A percentile compares a stretch with the other conserved stretches of the same genome.
Conservation (phyloP, 2,113 vertebrate genomes). For the Tragelaphus buxtoni region DNA sequence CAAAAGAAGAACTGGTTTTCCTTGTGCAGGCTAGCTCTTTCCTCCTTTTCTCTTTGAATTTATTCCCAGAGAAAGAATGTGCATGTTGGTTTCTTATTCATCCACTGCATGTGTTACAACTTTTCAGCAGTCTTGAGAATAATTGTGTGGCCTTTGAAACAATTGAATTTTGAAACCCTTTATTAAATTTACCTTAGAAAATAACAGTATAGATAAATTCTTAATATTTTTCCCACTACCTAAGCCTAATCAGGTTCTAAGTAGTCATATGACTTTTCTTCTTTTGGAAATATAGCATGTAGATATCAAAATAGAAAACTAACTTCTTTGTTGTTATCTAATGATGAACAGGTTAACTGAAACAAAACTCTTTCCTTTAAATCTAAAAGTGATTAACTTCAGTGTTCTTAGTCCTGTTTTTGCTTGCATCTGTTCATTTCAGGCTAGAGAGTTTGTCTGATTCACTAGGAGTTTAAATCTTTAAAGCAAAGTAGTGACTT, state of each 20-base stretch:
- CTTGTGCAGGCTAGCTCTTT: neutral
- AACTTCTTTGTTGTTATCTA: slow-evolving; percentile 14
- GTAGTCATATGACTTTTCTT: neutral
- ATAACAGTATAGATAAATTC: neutral
- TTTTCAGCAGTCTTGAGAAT: slow-evolving; percentile 22
- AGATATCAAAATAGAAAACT: neutral
- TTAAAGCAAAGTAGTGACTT: neutral
- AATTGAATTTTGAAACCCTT: slow-evolving; percentile 18
- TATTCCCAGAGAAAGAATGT: neutral
- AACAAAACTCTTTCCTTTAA: neutral
- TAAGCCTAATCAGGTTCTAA: neutral
- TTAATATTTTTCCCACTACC: neutral
- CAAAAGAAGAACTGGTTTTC: slow-evolving; percentile 1
- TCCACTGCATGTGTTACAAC: neutral
- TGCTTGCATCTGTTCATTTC: slow-evolving; percentile 6
- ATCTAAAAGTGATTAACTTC: neutral
- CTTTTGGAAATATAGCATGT: neutral
- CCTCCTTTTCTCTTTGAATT: slow-evolving; percentile 10
- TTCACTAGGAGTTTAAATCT: slow-evolving; percentile 5
- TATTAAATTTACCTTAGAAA: slow-evolving; percentile 29
- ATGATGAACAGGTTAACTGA: neutral
- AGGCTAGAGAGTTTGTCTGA: neutral
- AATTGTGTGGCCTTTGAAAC: slow-evolving; percentile 28
- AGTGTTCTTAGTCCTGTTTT: neutral
- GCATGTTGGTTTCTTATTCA: slow-evolving; percentile 47